phyloP scores from a whole-genome alignment of 2,113 vertebrate genomes.

The Puma concolor region DNA sequence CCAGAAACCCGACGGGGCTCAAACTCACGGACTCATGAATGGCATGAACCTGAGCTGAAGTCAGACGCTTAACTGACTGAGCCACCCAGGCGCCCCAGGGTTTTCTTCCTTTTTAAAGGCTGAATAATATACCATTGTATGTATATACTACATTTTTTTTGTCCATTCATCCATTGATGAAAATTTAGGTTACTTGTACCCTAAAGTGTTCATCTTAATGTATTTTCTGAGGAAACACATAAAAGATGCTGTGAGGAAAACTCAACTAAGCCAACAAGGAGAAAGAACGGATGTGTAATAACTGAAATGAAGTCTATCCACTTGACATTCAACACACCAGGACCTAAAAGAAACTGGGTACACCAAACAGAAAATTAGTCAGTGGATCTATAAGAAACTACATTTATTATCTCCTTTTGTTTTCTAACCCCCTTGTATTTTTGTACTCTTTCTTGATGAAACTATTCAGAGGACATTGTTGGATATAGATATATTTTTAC shows the following conservation, averaged over 20 bases:
- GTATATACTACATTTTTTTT: not conserved
- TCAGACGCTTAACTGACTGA: too few relatives aligned
- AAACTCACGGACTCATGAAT: too few relatives aligned
- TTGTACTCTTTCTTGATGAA: not conserved
- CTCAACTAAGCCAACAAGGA: not conserved
- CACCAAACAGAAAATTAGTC: not conserved
- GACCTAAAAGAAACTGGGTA: not conserved
- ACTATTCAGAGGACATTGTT: not conserved
- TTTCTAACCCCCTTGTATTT: not conserved
- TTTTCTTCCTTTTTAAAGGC: not conserved
- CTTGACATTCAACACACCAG: not conserved
- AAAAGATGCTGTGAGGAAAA: slow-evolving; percentile 14
- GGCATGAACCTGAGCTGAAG: too few relatives aligned
- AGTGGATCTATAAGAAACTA: not conserved
- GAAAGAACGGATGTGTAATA: not conserved
- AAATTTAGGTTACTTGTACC: not conserved
- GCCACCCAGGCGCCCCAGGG: not conserved
- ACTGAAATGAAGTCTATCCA: not conserved
- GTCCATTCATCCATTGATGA: not conserved
- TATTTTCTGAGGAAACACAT: slow-evolving; percentile 53
- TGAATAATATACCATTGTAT: not conserved
- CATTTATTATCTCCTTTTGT: not conserved
- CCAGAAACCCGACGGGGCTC: too few relatives aligned
- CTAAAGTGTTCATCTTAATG: slow-evolving; percentile 2
- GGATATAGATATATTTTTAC: not conserved